Conservation (phyloP, 2,888 invertebrate species). For the Lasioglossum vierecki region DNA sequence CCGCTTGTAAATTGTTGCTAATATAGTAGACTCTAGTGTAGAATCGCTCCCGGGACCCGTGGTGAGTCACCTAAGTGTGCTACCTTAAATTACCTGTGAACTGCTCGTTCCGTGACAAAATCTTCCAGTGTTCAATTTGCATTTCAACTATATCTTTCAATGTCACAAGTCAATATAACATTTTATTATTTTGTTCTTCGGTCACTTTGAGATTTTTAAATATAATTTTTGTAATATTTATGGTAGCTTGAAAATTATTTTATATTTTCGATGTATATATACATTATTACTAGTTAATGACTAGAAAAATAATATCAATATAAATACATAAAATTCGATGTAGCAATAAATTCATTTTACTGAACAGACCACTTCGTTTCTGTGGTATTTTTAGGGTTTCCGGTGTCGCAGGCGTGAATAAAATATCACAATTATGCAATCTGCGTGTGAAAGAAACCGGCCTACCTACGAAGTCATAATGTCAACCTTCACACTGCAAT, state of each 20-base stretch:
- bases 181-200: not conserved
- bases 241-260: not conserved
- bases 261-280: not conserved
- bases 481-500: not conserved
- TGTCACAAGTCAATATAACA: not conserved
- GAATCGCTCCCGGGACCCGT: not conserved
- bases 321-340: not conserved
- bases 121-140: not conserved
- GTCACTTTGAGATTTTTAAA: not conserved
- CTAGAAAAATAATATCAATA: not conserved
- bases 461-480: not conserved
- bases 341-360: not conserved
- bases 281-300: too few species aligned
- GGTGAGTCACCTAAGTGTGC: not conserved
- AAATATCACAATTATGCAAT: conserved; percentile 4
- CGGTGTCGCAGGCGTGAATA: not conserved
- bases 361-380: not conserved
- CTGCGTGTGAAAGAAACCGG: not conserved
- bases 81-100: not conserved
- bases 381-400: not conserved
- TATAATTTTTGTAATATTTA: too few species aligned
- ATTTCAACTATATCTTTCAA: not conserved
- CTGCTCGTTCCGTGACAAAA: not conserved
- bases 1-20: not conserved
- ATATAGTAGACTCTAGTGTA: not conserved